Evolutionary conservation across 2,888 invertebrate genomes (phyloP), one percentile per base, ranked within the genome.

Genomic region (Formica aserva): DNA sequence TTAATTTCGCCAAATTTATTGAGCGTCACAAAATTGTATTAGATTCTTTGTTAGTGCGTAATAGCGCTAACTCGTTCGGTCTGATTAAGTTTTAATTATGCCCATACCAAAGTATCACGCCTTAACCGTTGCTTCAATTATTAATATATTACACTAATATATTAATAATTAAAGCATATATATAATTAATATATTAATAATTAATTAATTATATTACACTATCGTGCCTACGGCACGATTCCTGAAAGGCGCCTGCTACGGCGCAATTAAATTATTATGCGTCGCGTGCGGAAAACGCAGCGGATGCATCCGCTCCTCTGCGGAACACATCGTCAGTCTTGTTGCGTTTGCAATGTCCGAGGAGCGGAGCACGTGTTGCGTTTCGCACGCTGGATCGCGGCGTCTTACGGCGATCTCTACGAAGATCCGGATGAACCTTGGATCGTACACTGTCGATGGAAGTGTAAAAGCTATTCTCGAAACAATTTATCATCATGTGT

Each of bases 1-100:
- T 85, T 52, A 83, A 83, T 83, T 83, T 85, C 78, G 71, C 83
- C 82, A 67, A 84, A 69, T 84, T 90, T 83, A 83, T 90, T 86
- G 90, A 89, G 86, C 89, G 81, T 87, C 80, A 26, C 76, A 62
- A 76, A 85, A 71, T 71, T 85, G 67, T 76, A 63, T 85, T 84
- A 74, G 72, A 86, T 83, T 72, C 62, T 84, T 60, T 26, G 80
- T 83, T 71, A 83, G 78, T 78, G 82, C 82, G 26, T 52, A 52
- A 48, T 26, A 62, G 80, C 80, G 62, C 69, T 69, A 83, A 83
- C 75, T 75, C 55, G 52, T 65, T 71, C 78, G 78, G 62, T 88
- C 80, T 89, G 88, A 91, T 93, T 93, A 92, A 92, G 92, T 93
- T 92, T 77, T 87, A 89, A 84, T 89, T 93, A 92, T 88, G 92